These are phyloP conservation scores for Pelmatolapia mariae DNA, from an alignment of 2,113 vertebrate genomes.

Conservation along the genomic window DNA sequence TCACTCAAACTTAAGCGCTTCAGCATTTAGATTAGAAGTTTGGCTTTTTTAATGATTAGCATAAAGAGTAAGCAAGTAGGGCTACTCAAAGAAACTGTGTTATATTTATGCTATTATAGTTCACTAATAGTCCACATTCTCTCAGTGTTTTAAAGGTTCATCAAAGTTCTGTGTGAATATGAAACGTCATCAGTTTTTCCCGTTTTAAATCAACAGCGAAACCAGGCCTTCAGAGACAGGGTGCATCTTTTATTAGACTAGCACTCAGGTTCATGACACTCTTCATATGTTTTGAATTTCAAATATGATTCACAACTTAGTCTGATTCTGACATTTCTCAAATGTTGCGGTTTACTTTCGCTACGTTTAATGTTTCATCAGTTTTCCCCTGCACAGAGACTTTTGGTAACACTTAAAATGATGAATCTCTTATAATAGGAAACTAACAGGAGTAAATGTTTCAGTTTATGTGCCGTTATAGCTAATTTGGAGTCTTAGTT, in stretches of 20 bases:
- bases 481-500: neutral
- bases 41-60: neutral
- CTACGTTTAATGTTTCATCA: neutral
- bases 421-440: neutral
- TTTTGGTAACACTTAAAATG: neutral
- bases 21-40: neutral
- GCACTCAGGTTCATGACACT: neutral
- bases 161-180: neutral
- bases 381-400: neutral
- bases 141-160: neutral
- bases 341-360: neutral
- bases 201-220: neutral
- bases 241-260: neutral
- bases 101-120: neutral
- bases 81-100: neutral
- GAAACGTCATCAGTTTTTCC: neutral
- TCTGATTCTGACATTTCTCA: neutral
- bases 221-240: neutral
- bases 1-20: neutral
- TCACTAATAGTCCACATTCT: neutral
- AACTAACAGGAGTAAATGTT: neutral
- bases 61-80: neutral
- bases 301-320: neutral
- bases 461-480: neutral
- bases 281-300: neutral